phyloP scores from a whole-genome alignment of 2,797 vertebrate species.

The Ficedula albicollis region DNA sequence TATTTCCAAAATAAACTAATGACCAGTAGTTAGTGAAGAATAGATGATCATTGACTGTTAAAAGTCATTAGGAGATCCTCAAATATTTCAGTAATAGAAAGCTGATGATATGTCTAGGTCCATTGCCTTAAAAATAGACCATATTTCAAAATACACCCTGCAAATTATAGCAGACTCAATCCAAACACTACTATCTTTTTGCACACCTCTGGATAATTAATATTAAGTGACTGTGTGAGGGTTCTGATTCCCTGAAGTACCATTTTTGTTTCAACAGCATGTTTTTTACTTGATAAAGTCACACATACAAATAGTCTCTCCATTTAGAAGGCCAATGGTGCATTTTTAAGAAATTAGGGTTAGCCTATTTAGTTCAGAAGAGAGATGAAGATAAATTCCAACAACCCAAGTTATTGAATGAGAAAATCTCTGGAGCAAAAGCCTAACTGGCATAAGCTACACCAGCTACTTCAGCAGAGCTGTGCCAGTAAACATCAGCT shows the following conservation, averaged over 20 bases:
- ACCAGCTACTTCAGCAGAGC: background rate
- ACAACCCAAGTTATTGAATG: background rate
- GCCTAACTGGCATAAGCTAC: background rate
- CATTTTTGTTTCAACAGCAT: background rate
- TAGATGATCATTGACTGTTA: background rate
- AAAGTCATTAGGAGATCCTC: background rate
- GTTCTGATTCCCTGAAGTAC: background rate
- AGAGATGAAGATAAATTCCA: background rate
- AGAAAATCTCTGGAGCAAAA: background rate
- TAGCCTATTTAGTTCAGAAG: background rate
- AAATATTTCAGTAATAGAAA: background rate
- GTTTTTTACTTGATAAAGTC: background rate
- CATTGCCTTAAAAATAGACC: background rate
- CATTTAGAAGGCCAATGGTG: background rate
- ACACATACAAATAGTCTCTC: background rate
- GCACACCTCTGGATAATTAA: background rate
- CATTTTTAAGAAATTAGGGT: background rate
- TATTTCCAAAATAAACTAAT: conserved; percentile 9
- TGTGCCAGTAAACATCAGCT: background rate
- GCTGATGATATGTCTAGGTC: background rate
- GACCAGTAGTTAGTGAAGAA: background rate
- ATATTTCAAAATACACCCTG: background rate
- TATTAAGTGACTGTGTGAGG: background rate
- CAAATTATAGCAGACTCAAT: background rate
- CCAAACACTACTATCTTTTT: background rate